phyloP scores from a whole-genome alignment of 2,797 vertebrate genomes.

The Crocodylus rhombifer region DNA sequence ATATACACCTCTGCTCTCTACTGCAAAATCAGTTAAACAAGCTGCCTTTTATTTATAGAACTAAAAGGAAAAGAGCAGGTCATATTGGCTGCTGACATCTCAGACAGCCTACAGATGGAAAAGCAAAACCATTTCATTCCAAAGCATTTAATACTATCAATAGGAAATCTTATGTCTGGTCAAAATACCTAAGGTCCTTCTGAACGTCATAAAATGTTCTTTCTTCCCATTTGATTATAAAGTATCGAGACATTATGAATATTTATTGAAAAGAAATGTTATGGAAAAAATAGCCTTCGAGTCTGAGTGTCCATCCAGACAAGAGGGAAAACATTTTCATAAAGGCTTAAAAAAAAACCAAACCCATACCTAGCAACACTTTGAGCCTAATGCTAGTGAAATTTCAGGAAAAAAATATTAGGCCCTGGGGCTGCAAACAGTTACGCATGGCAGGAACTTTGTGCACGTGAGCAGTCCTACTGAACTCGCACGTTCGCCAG shows the following conservation, averaged over 20 bases:
- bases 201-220: conserved; percentile 64
- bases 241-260: conserved; percentile 42
- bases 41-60: conserved; percentile 83
- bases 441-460: background rate
- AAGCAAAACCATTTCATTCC: conserved; percentile 75
- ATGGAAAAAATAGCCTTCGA: conserved; percentile 49
- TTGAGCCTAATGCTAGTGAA: conserved; percentile 4
- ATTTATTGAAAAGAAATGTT: conserved; percentile 43
- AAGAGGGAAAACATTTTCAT: conserved; percentile 7
- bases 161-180: conserved; percentile 76
- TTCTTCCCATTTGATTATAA: conserved; percentile 65
- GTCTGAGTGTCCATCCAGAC: conserved; percentile 35
- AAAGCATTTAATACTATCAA: conserved; percentile 73
- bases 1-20: conserved; percentile 79
- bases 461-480: background rate
- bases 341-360: conserved; percentile 38
- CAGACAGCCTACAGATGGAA: conserved; percentile 83
- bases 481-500: background rate
- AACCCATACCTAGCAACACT: conserved; percentile 15
- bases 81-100: conserved; percentile 82
- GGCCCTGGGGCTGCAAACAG: background rate
- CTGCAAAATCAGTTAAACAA: conserved; percentile 83
- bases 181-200: conserved; percentile 68
- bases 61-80: conserved; percentile 75
- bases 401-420: conserved; percentile 2